Conservation (phyloP, 2,888 invertebrate genomes). For the Laothoe populi region DNA sequence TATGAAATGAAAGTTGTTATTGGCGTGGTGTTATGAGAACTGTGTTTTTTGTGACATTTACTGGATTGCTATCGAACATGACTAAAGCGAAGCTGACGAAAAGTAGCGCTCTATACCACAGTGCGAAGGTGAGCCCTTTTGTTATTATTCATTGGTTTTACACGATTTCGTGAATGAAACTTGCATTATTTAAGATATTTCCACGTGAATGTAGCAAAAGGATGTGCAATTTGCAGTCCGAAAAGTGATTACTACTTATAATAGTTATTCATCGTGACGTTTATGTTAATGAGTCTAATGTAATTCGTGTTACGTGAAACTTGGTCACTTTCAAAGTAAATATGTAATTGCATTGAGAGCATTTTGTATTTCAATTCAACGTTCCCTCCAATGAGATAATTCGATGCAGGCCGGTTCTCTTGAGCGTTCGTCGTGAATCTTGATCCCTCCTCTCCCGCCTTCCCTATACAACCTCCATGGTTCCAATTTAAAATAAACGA, state of each 20-base stretch:
- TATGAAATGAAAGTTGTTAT: conserved; percentile 60
- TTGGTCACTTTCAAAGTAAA: conserved; percentile 1
- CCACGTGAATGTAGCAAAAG: background rate
- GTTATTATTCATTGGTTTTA: conserved; percentile 31
- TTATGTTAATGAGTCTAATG: conserved; percentile 46
- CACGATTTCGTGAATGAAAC: conserved; percentile 41
- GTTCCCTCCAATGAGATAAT: conserved; percentile 51
- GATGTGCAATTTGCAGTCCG: background rate
- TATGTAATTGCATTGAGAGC: background rate
- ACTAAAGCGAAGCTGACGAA: conserved; percentile 85
- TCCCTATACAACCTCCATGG: conserved; percentile 52
- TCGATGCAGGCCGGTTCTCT: conserved; percentile 60
- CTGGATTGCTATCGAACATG: conserved; percentile 66
- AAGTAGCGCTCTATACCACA: conserved; percentile 88
- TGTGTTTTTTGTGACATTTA: conserved; percentile 53
- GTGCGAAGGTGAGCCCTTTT: conserved; percentile 87
- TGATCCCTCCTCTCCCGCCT: conserved; percentile 66
- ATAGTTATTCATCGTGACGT: conserved; percentile 44
- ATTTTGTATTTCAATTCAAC: conserved; percentile 10
- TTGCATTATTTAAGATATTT: conserved; percentile 24
- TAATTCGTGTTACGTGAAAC: conserved; percentile 11
- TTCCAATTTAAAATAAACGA: conserved; percentile 70
- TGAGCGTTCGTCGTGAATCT: conserved; percentile 62
- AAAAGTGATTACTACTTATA: background rate
- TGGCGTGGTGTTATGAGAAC: conserved; percentile 56